Base-by-base conservation (phyloP, 2,113 vertebrate genomes). In the Garra rufa region DNA sequence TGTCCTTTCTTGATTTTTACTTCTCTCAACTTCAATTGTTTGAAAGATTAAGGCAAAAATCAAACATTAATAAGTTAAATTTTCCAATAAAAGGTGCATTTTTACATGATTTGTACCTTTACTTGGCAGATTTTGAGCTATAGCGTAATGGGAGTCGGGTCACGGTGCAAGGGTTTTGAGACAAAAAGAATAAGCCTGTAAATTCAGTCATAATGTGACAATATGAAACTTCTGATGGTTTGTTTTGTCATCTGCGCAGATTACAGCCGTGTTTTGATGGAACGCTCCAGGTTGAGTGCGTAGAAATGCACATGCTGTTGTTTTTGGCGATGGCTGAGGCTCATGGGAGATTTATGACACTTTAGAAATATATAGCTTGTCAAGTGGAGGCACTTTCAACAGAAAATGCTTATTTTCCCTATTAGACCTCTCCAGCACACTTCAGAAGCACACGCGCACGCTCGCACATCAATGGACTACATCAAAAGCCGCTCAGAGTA, bases 321-420 rank as follows among this genome's bases (percentile, higher is more conserved):
- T 30, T 46, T 50, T 41, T 43, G 46, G 61, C 81, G 71, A 77
- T 81, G 38, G 65, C 74, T 84, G 52, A 73, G 52, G 82, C 73
- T 55, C 88, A 50, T 63, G 77, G 63, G 84, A 41, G 59, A 83
- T 83, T 82, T 87, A 85, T 85, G 83, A 85, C 24, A 74, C 81
- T 82, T 85, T 71, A 79, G 86, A 88, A 88, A 52, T 87, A 88
- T 84, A 65, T 74, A 83, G 78, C 84, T 76, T 83, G 85, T 85
- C 83, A 85, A 81, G 79, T 80, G 82, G 81, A 87, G 46, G 76
- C 46, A 38, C 81, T 87, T 89, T 88, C 74, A 87, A 89, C 86
- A 77, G 59, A 82, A 89, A 86, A 80, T 82, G 79, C 80, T 87
- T 85, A 89, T 90, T 89, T 88, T 85, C 44, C 55, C 80, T 79